These are phyloP conservation scores for Riparia riparia DNA, from an alignment of 2,113 vertebrate species.

Conservation along the genomic window DNA sequence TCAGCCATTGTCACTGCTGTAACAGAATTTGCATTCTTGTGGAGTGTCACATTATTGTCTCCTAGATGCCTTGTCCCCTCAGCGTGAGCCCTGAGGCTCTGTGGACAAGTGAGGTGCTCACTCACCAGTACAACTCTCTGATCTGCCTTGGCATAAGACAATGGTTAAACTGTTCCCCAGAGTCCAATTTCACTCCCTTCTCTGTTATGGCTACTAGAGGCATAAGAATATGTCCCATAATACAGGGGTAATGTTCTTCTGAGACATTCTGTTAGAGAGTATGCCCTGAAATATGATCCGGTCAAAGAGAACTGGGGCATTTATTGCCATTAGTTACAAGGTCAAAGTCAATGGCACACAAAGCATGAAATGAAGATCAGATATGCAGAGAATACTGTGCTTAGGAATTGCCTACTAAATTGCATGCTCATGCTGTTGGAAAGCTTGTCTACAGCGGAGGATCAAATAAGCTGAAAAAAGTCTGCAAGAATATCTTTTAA, in stretches of 20 bases:
- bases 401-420: neutral
- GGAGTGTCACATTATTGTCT: neutral
- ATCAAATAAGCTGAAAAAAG: neutral
- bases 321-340: constrained; percentile 17
- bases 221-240: neutral
- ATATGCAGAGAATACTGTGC: neutral
- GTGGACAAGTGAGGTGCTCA: neutral
- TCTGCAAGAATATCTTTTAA: neutral
- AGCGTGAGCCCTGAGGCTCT: neutral
- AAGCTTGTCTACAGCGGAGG: neutral
- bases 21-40: neutral
- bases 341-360: constrained; percentile 15
- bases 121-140: neutral
- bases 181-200: neutral
- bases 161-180: neutral
- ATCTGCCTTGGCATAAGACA: neutral
- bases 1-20: neutral
- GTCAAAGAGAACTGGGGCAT: neutral
- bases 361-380: constrained; percentile 2
- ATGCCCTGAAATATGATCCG: neutral
- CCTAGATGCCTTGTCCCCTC: neutral
- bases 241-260: neutral
- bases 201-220: neutral
- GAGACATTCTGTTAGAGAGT: neutral
- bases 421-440: neutral